Base-by-base conservation (phyloP, 2,888 invertebrate species). In the Zygothrica quintamaculata region DNA sequence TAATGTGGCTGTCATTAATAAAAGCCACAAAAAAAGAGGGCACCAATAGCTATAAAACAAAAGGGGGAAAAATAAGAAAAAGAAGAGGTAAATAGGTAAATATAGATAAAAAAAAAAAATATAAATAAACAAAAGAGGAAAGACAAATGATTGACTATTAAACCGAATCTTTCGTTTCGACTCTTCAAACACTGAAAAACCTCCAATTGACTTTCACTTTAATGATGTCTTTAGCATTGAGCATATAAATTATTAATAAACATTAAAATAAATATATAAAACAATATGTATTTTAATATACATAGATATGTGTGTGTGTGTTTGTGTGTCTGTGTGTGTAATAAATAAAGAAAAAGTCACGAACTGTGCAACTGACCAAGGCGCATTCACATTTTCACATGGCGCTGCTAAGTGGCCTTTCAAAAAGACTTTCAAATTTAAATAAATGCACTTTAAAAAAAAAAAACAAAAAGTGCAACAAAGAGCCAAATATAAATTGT, bases 131-230 rank as follows among this genome's bases (percentile, higher is more conserved):
- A 18, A 33, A 52, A 59, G 62, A 70, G n/a, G n/a, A n/a, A n/a
- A 73, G 66, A 74, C 59, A 79, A 80, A 80, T 81, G 67, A 73
- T 61, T 56, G 56, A 42, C 69, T 52, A 81, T 80, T 65, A 80
- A 81, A 81, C 58, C 31, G 37, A 37, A 12, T 39, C 36, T 43
- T 34, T 53, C 46, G 33, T 44, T 37, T 13, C 31, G 42, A 40
- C n/a, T 44, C 8, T 50, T 39, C 15, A 62, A 55, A 65, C 43
- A 36, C n/a, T 22, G 6, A 13, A 48, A 39, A 39, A n/a, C 47
- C 60, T 36, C 33, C 57, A 81, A 81, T 79, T 61, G 80, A 84
- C 81, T 81, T 81, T 81, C 81, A 80, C 81, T 77, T 80, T 80
- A 78, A 80, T 84, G 61, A 65, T 60, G 74, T 78, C 80, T 78